Conservation (phyloP, 2,113 vertebrate species). For the Oreotrochilus melanogaster region DNA sequence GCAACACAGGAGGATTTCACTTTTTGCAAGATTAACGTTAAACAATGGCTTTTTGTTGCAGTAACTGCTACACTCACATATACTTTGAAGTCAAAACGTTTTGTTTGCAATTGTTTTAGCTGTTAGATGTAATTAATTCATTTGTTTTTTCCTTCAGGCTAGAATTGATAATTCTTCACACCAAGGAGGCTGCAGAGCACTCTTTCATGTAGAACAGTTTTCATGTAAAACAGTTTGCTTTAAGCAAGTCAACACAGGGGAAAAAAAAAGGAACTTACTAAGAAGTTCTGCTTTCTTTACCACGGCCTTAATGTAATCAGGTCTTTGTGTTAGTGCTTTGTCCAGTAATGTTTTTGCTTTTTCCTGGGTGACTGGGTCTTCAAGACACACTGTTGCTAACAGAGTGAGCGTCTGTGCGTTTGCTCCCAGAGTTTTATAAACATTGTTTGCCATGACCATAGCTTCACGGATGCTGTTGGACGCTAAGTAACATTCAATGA, state of each 20-base stretch:
- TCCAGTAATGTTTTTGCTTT: slow-evolving; percentile 95
- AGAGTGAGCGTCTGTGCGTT: slow-evolving; percentile 97
- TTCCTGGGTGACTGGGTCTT: slow-evolving; percentile 95
- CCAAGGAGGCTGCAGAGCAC: accelerated
- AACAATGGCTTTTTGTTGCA: neutral
- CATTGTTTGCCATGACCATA: slow-evolving; percentile 98
- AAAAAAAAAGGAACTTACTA: slow-evolving; percentile 79
- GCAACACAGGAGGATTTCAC: neutral
- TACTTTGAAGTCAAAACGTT: neutral
- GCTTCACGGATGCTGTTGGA: slow-evolving; percentile 97
- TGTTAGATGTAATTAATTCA: neutral
- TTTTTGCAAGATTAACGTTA: neutral
- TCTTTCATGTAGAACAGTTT: too few relatives aligned
- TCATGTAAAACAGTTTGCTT: accelerated
- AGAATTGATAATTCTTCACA: neutral
- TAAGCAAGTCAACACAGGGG: accelerated
- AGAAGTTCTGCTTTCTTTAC: slow-evolving; percentile 98
- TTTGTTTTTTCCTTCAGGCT: neutral
- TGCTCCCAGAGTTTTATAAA: slow-evolving; percentile 96
- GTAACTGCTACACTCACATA: neutral
- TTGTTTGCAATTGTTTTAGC: neutral
- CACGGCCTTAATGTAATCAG: slow-evolving; percentile 97
- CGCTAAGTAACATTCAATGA: slow-evolving; percentile 96
- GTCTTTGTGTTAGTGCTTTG: slow-evolving; percentile 93
- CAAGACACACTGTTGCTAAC: slow-evolving; percentile 94